phyloP scores from a whole-genome alignment of 2,797 vertebrate genomes.

The Notoglanidium macrostoma region DNA sequence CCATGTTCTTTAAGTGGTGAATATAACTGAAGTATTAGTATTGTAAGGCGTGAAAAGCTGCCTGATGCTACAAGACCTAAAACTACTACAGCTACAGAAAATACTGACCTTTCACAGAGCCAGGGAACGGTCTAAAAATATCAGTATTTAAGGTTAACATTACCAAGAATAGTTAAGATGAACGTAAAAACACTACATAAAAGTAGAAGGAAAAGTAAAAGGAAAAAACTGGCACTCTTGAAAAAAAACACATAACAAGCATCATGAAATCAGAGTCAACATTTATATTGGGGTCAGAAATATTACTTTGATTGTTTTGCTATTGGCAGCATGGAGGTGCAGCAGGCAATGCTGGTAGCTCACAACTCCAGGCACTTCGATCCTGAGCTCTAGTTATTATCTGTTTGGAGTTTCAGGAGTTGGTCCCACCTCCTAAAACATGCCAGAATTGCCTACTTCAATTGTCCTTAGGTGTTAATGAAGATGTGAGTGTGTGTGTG shows the following conservation, averaged over 20 bases:
- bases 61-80: not conserved
- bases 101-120: not conserved
- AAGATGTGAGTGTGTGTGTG: not conserved
- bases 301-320: not conserved
- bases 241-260: no score
- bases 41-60: not conserved
- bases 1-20: not conserved
- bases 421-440: not conserved
- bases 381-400: not conserved
- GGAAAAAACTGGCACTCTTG: not conserved
- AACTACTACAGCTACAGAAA: not conserved
- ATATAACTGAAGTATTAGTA: not conserved
- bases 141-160: not conserved
- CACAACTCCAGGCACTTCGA: not conserved
- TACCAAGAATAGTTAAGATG: not conserved
- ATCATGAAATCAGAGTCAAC: not conserved
- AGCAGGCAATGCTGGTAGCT: not conserved
- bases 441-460: not conserved
- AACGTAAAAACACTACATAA: not conserved
- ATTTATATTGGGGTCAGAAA: not conserved
- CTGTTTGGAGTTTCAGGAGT: not conserved
- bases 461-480: not conserved
- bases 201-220: not conserved
- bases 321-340: not conserved
- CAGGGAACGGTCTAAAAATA: not conserved